Percentiles rank a stretch among this genome's conserved stretches.
These are phyloP conservation scores for Leucoptera coffeella DNA, from an alignment of 2,888 invertebrate genomes.

Conservation along the genomic window DNA sequence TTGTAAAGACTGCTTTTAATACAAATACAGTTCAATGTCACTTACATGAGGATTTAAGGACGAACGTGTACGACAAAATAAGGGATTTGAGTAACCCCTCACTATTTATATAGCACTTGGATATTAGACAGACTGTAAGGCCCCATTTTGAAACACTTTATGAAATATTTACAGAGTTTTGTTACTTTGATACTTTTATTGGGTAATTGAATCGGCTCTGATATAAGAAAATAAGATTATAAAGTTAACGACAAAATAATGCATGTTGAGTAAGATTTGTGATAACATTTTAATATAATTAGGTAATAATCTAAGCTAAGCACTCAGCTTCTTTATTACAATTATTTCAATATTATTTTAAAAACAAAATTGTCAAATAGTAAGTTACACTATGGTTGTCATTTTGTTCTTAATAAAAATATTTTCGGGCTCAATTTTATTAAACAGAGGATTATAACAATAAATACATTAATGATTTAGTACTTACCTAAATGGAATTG, in stretches of 20 bases:
- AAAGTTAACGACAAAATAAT: background rate
- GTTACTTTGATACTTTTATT: background rate
- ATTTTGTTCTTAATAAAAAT: too few species aligned
- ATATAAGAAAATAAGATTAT: background rate
- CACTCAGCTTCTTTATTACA: background rate
- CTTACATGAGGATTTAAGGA: background rate
- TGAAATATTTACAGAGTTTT: background rate
- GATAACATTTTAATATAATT: too few species aligned
- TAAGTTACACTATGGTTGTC: too few species aligned
- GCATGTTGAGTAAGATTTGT: background rate
- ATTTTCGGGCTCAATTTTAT: too few species aligned
- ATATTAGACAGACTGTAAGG: constrained; percentile 1
- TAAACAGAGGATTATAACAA: too few species aligned
- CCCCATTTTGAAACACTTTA: constrained; percentile 1
- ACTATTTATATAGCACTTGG: too few species aligned
- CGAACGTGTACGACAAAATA: background rate
- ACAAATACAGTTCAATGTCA: background rate
- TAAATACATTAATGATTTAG: too few species aligned
- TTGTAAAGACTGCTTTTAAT: background rate
- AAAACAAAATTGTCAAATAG: too few species aligned
- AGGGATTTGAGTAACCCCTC: too few species aligned
- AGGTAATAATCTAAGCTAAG: too few species aligned
- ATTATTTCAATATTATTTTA: background rate
- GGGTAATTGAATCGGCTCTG: background rate
- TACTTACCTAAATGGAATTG: too few species aligned